These are phyloP conservation scores for Philotrypesis tridentata DNA, from an alignment of 1,140 invertebrate genomes.

Conservation along the genomic window DNA sequence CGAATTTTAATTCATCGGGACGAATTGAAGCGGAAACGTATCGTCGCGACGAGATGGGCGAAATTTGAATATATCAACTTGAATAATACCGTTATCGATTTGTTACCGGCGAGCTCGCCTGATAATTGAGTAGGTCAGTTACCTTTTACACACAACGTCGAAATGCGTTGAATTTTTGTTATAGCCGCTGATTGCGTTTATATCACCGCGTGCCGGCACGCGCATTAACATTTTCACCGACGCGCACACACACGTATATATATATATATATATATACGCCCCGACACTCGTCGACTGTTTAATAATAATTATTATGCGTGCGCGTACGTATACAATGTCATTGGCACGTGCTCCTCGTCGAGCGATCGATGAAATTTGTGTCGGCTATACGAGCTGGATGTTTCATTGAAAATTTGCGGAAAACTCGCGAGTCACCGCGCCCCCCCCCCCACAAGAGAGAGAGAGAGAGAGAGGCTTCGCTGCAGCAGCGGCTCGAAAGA, in stretches of 20 bases:
- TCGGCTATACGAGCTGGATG: not conserved
- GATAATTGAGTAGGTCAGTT: slow-evolving; percentile 25
- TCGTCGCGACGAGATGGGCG: too few relatives aligned
- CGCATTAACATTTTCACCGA: slow-evolving; percentile 9
- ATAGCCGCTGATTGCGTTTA: not conserved
- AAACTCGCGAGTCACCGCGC: slow-evolving; percentile 41
- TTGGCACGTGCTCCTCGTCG: slow-evolving; percentile 11
- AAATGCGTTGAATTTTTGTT: slow-evolving; percentile 9
- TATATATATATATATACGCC: too few relatives aligned
- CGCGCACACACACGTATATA: too few relatives aligned
- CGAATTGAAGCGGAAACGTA: not conserved
- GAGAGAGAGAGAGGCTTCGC: too few relatives aligned
- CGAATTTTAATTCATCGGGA: not conserved
- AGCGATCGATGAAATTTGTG: not conserved
- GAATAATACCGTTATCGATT: slow-evolving; percentile 38
- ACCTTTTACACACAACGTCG: not conserved
- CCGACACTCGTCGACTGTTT: too few relatives aligned
- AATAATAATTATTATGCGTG: too few relatives aligned
- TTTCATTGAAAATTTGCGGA: not conserved
- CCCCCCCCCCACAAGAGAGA: too few relatives aligned
- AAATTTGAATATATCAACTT: slow-evolving; percentile 40
- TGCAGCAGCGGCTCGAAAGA: too few relatives aligned
- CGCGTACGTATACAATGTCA: too few relatives aligned
- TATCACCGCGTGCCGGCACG: not conserved
- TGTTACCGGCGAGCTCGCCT: not conserved